Conservation (phyloP, 2,888 invertebrate species). For the Tenthredo mesomela region DNA sequence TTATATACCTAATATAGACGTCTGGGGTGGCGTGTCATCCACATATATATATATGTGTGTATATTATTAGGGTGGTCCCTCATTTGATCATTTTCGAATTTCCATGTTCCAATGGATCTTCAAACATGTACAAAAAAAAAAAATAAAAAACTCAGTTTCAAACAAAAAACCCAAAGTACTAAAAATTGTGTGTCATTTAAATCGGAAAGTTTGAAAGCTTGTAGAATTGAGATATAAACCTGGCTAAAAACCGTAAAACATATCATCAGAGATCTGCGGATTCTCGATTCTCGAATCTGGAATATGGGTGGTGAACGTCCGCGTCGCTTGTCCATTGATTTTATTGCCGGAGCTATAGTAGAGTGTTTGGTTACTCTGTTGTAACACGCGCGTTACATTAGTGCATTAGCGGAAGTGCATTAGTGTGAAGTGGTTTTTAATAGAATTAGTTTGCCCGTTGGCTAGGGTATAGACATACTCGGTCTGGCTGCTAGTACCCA, state of each 20-base stretch:
- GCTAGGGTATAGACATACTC: constrained; percentile 16
- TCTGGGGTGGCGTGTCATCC: not conserved
- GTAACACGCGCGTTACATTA: constrained; percentile 50
- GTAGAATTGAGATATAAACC: no score
- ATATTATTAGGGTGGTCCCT: no score
- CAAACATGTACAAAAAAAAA: no score
- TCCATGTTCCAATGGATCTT: no score
- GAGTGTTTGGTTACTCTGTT: constrained; percentile 49
- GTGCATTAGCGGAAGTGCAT: constrained; percentile 51
- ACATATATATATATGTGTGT: no score
- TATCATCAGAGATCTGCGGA: not conserved
- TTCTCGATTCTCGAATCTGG: not conserved
- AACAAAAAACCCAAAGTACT: no score
- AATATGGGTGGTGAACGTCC: not conserved
- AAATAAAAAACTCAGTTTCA: no score
- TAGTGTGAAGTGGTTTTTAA: constrained; percentile 52
- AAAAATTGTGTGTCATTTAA: no score
- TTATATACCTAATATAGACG: constrained; percentile 16
- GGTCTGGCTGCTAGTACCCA: not conserved
- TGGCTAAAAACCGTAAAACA: no score
- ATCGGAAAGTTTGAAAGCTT: no score
- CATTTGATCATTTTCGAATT: no score
- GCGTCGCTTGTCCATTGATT: constrained; percentile 43
- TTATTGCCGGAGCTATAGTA: constrained; percentile 26
- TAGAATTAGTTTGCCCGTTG: constrained; percentile 47